A percentile compares a stretch with the other conserved stretches of the same genome.
These are phyloP conservation scores for Osmoderma eremita DNA, from an alignment of 2,888 invertebrate genomes.

Conservation along the genomic window DNA sequence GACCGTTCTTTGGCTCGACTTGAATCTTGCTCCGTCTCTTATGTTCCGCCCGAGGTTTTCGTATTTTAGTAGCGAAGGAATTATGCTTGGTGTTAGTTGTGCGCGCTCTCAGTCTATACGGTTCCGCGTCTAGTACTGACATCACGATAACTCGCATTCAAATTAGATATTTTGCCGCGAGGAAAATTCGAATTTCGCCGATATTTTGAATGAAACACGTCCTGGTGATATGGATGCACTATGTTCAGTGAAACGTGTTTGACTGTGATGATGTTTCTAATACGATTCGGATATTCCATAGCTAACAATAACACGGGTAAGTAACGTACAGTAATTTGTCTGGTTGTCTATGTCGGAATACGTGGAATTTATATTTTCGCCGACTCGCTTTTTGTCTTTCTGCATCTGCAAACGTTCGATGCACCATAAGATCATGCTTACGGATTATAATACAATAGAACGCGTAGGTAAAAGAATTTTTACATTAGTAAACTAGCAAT, in stretches of 20 bases:
- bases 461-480: conserved; percentile 9
- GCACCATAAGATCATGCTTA: background rate
- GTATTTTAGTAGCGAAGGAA: conserved; percentile 23
- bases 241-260: conserved; percentile 44
- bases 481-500: conserved; percentile 3
- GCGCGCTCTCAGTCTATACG: background rate
- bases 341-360: background rate
- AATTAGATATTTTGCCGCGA: conserved; percentile 25
- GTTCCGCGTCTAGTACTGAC: conserved; percentile 1
- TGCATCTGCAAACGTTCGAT: background rate
- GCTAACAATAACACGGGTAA: conserved; percentile 31
- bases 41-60: conserved; percentile 6
- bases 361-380: conserved; percentile 5
- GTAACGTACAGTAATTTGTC: conserved; percentile 17
- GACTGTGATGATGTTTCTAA: conserved; percentile 32
- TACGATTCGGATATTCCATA: conserved; percentile 36
- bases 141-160: conserved; percentile 3
- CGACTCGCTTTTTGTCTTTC: background rate
- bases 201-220: conserved; percentile 35
- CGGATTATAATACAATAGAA: conserved; percentile 17
- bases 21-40: conserved; percentile 20
- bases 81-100: conserved; percentile 10
- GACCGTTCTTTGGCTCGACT: background rate
- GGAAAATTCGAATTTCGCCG: conserved; percentile 29
- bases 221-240: conserved; percentile 45